phyloP scores from a whole-genome alignment of 2,113 vertebrate genomes.

The Calidris pygmaea region DNA sequence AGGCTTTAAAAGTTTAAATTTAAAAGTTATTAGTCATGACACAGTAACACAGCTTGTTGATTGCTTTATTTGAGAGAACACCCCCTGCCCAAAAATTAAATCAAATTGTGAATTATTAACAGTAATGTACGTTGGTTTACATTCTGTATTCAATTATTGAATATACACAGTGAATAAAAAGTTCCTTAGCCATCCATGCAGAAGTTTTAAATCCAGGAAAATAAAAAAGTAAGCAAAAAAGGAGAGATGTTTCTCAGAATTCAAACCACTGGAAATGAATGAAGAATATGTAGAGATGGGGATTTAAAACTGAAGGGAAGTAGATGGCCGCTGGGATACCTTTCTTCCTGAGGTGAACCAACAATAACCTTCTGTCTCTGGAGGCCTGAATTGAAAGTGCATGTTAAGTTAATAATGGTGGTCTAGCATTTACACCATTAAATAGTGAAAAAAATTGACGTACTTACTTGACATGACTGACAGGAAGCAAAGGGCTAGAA shows the following conservation, averaged over 20 bases:
- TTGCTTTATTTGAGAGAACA: not conserved
- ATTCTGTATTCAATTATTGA: not conserved
- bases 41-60: not conserved
- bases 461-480: not conserved
- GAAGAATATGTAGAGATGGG: not conserved
- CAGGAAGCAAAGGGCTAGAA: not conserved
- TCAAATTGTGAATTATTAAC: not conserved
- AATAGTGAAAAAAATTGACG: not conserved
- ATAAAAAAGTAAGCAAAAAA: rapidly evolving
- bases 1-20: not conserved
- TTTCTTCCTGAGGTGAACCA: not conserved
- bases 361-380: not conserved
- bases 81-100: rapidly evolving
- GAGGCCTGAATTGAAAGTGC: not conserved
- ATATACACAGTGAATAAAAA: not conserved
- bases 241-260: not conserved
- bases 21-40: not conserved
- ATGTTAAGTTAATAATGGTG: not conserved
- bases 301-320: not conserved
- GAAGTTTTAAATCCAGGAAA: not conserved
- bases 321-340: not conserved
- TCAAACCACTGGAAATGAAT: not conserved
- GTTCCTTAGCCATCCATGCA: not conserved
- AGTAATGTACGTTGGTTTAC: not conserved
- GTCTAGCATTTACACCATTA: not conserved